Evolutionary conservation across 2,797 vertebrate species (phyloP).

Genomic region (Galagoides demidoff): DNA sequence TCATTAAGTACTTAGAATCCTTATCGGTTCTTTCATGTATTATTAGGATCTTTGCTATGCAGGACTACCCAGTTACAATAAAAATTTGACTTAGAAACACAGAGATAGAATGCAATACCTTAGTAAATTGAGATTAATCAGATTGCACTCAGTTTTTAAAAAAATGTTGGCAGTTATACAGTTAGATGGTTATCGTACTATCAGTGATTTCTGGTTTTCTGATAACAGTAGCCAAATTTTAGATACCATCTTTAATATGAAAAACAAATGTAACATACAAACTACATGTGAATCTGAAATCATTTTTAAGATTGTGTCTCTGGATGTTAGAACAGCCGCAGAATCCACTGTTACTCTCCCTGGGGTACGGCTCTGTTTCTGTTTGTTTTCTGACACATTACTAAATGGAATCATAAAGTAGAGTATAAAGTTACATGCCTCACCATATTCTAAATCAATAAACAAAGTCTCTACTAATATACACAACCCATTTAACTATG

Average conservation of each 20-base stretch:
- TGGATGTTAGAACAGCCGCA: conserved; percentile 58
- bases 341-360: conserved; percentile 55
- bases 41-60: conserved; percentile 62
- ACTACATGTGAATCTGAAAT: conserved; percentile 52
- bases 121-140: conserved; percentile 66
- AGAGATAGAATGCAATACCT: conserved; percentile 69
- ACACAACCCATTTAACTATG: conserved; percentile 69
- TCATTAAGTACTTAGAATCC: conserved; percentile 32
- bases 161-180: conserved; percentile 63
- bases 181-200: conserved; percentile 65
- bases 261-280: conserved; percentile 64
- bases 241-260: conserved; percentile 70
- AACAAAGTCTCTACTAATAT: conserved; percentile 74
- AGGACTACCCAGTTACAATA: conserved; percentile 45
- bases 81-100: conserved; percentile 72
- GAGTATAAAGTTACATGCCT: conserved; percentile 71
- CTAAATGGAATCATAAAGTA: conserved; percentile 70
- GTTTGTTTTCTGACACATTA: conserved; percentile 70
- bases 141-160: conserved; percentile 63
- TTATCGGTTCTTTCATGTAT: conserved; percentile 65
- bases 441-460: conserved; percentile 76
- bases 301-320: conserved; percentile 72
- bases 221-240: conserved; percentile 69
- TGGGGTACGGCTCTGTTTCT: conserved; percentile 56
- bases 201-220: conserved; percentile 57